These are phyloP conservation scores for Pentalonia nigronervosa DNA, from an alignment of 1,140 invertebrate species.

Conservation along the genomic window DNA sequence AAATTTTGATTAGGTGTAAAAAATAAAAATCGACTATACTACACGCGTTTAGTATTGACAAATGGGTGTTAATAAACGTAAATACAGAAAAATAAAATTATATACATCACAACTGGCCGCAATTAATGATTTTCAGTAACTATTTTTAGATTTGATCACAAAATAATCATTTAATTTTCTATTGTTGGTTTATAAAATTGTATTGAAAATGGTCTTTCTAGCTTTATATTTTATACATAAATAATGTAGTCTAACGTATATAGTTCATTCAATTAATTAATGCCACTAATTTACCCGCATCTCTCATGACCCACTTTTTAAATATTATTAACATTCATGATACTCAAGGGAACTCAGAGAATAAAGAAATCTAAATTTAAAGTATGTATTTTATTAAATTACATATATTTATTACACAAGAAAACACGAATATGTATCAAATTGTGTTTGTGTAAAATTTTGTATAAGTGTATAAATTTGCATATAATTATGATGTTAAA, in stretches of 20 bases:
- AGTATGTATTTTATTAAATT: not conserved
- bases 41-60: not conserved
- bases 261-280: slow-evolving; percentile 16
- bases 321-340: not conserved
- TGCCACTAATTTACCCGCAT: slow-evolving; percentile 8
- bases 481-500: not conserved
- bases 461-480: not conserved
- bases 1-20: not conserved
- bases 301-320: slow-evolving; percentile 8
- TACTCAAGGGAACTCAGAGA: not conserved
- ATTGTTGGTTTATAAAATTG: not conserved
- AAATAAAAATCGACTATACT: not conserved
- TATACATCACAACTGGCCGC: not conserved
- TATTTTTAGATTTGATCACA: not conserved
- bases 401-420: not conserved
- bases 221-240: not conserved
- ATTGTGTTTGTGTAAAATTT: not conserved
- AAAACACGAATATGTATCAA: not conserved
- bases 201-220: not conserved
- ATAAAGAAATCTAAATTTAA: slow-evolving; percentile 18
- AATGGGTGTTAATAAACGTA: too few species aligned
- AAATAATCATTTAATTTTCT: not conserved
- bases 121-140: not conserved
- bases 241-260: not conserved
- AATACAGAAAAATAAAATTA: not conserved